Evolutionary conservation across 2,888 invertebrate genomes (phyloP), one percentile per base, ranked within the genome.

Genomic region (Chirona hameri): DNA sequence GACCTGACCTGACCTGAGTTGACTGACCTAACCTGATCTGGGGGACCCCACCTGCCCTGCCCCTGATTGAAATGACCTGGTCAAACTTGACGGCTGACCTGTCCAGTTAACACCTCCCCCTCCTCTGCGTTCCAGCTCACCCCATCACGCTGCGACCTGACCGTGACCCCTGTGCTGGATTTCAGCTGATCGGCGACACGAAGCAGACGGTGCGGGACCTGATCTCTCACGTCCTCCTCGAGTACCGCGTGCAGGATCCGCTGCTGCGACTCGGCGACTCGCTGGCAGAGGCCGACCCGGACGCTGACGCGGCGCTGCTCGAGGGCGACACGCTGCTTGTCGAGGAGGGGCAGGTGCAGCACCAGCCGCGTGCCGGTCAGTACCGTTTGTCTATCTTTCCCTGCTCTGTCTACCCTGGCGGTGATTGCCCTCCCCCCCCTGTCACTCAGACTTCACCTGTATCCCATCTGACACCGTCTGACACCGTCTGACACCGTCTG

Each of bases 281-380:
- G 14, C 90, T 91, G 86, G 92, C 92, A 48, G 91, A 91, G 60
- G 91, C 92, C 76, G 91, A 92, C 85, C 90, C 91, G 0, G 89
- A 90, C 82, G 91, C 91, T 4, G 90, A 90, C 79, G 91, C 91
- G 4, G 87, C 89, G 10, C 89, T 90, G 3, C 87, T 92, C 72
- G 91, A 91, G 87, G 92, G 92, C 15, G 92, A 92, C 87, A 90
- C 92, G n/a, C 87, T 92, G 76, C 90, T 92, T 46, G 90, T 91
- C 83, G 91, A 92, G 86, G 90, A 90, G 85, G 89, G 90, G 84
- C 91, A 90, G 0, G 88, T 89, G 14, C 89, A 88, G 84, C 91
- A 90, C 89, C 90, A 91, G 85, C 90, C 90, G 81, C 89, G 89
- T 81, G 91, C 89, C 87, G 89, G 89, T 89, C 84, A 87, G 84